A percentile compares a stretch with the other conserved stretches of the same genome.
phyloP scores from a whole-genome alignment of 2,888 invertebrate genomes.

The Koerneria pararmatus region DNA sequence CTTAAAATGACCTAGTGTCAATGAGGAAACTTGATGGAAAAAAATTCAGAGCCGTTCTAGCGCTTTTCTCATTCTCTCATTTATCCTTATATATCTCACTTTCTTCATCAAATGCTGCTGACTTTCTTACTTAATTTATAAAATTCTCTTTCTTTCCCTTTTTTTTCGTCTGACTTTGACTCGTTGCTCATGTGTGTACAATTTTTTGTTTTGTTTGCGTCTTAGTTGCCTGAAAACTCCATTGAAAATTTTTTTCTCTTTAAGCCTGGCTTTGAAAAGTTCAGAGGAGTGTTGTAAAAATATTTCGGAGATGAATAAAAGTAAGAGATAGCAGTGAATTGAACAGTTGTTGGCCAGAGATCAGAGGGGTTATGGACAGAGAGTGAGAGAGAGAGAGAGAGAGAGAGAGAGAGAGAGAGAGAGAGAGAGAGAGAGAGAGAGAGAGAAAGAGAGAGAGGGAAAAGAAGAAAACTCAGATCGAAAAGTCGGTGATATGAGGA shows the following conservation, averaged over 20 bases:
- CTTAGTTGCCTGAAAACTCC: too few relatives aligned
- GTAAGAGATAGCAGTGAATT: background rate
- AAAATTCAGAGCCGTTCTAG: too few relatives aligned
- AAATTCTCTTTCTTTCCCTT: background rate
- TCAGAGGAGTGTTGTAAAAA: conserved; percentile 2
- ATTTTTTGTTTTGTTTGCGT: too few relatives aligned
- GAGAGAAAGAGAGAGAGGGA: background rate
- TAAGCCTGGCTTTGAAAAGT: too few relatives aligned
- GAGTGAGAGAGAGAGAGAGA: conserved; percentile 5
- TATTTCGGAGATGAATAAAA: background rate
- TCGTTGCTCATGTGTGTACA: too few relatives aligned
- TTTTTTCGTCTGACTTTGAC: too few relatives aligned
- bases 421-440: background rate
- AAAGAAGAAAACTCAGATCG: background rate
- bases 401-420: conserved; percentile 2
- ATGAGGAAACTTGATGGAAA: too few relatives aligned
- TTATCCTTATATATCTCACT: too few relatives aligned
- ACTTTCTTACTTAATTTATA: background rate
- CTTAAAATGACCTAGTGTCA: too few relatives aligned
- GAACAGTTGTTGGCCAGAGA: background rate
- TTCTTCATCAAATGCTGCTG: background rate
- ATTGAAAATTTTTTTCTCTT: too few relatives aligned
- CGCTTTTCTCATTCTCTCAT: too few relatives aligned
- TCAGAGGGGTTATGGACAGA: background rate
- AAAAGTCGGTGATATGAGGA: background rate